Conservation (phyloP, 1,140 invertebrate genomes). For the Anastrepha ludens region DNA sequence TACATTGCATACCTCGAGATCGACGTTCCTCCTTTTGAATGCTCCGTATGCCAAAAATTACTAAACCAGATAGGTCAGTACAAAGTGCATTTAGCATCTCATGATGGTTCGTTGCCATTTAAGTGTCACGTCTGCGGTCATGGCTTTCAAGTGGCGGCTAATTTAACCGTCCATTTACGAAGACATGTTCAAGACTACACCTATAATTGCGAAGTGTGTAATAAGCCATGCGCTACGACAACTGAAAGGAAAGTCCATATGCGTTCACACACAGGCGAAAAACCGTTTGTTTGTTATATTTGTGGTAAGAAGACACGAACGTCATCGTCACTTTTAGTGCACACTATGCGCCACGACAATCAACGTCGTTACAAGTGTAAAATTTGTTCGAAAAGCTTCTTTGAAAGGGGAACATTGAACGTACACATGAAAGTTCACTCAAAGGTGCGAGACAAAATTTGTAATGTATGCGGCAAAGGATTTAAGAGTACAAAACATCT, state of each 20-base stretch:
- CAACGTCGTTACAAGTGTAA: constrained; percentile 60
- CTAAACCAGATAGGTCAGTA: constrained; percentile 59
- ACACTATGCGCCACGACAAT: constrained; percentile 59
- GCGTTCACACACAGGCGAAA: constrained; percentile 62
- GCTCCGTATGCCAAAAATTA: constrained; percentile 57
- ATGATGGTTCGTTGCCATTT: constrained; percentile 62
- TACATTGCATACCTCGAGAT: constrained; percentile 41
- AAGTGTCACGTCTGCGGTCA: constrained; percentile 61
- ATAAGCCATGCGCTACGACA: constrained; percentile 60
- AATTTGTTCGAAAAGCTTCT: constrained; percentile 62
- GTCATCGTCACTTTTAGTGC: neutral
- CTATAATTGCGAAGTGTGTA: constrained; percentile 60
- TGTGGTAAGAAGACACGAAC: constrained; percentile 42
- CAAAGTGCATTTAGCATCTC: constrained; percentile 60
- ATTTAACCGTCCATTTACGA: constrained; percentile 60
- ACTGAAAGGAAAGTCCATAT: constrained; percentile 60
- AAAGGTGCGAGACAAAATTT: constrained; percentile 62
- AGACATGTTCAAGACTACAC: constrained; percentile 61
- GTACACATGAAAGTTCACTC: constrained; percentile 63
- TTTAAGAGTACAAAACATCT: constrained; percentile 62
- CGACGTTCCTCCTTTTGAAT: constrained; percentile 60
- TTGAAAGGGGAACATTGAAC: constrained; percentile 57
- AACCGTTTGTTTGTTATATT: constrained; percentile 62
- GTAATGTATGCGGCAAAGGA: constrained; percentile 62
- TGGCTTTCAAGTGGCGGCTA: constrained; percentile 60